phyloP scores from a whole-genome alignment of 1,140 invertebrate genomes.

The Cataglyphis hispanica region DNA sequence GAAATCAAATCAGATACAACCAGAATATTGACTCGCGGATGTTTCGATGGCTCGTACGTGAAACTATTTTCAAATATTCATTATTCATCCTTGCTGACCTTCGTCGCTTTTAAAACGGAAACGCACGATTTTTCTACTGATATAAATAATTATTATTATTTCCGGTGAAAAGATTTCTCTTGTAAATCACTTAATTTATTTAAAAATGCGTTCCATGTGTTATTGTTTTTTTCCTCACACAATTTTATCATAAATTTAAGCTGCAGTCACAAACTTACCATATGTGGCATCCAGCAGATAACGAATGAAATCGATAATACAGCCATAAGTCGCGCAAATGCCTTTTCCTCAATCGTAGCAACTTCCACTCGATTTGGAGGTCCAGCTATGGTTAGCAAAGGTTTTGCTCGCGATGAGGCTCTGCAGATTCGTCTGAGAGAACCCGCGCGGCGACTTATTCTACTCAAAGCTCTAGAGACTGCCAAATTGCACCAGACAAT shows the following conservation, averaged over 20 bases:
- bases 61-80: constrained; percentile 71
- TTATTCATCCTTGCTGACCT: constrained; percentile 47
- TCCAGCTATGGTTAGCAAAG: constrained; percentile 78
- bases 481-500: constrained; percentile 94
- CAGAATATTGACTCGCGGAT: constrained; percentile 61
- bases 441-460: constrained; percentile 86
- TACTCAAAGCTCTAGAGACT: constrained; percentile 92
- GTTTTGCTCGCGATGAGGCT: constrained; percentile 81
- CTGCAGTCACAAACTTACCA: constrained; percentile 88
- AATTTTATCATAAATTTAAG: background rate
- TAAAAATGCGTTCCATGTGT: background rate
- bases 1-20: constrained; percentile 53
- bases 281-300: constrained; percentile 94
- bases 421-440: constrained; percentile 83
- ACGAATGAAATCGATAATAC: constrained; percentile 93
- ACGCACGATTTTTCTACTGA: constrained; percentile 24
- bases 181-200: constrained; percentile 18
- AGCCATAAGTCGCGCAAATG: constrained; percentile 94
- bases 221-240: background rate
- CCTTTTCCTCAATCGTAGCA: constrained; percentile 92
- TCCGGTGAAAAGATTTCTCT: background rate
- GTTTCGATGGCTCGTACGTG: constrained; percentile 71
- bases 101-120: constrained; percentile 51
- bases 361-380: constrained; percentile 80
- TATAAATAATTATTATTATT: constrained; percentile 37